phyloP scores from a whole-genome alignment of 2,888 invertebrate species.

The Stomorhina lunata region DNA sequence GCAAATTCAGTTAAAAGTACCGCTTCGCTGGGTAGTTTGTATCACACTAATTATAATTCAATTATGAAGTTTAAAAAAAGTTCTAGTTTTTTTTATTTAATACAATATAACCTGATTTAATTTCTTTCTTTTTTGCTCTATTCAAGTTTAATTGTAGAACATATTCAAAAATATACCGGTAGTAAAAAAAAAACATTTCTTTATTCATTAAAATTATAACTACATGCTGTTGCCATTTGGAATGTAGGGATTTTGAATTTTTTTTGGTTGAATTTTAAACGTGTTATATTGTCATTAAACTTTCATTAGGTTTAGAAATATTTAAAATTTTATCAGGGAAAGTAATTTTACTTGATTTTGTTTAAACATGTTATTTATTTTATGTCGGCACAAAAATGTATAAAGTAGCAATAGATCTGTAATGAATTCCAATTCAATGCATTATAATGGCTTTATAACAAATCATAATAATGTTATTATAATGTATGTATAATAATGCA shows the following conservation, averaged over 20 bases:
- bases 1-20: constrained; percentile 10
- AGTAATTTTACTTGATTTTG: too few relatives aligned
- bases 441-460: too few relatives aligned
- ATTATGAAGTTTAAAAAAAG: not conserved
- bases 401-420: too few relatives aligned
- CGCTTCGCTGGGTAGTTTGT: constrained; percentile 21
- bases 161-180: not conserved
- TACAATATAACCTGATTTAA: not conserved
- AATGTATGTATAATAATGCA: too few relatives aligned
- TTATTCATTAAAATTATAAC: not conserved
- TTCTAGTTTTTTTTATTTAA: not conserved
- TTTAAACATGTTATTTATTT: too few relatives aligned
- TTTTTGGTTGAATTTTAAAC: not conserved
- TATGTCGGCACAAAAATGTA: too few relatives aligned
- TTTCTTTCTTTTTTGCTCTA: constrained; percentile 16
- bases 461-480: too few relatives aligned
- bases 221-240: not conserved
- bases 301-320: not conserved
- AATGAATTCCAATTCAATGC: too few relatives aligned
- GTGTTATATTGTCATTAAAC: not conserved
- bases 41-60: constrained; percentile 10
- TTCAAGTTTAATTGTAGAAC: not conserved
- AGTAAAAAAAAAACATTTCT: too few relatives aligned
- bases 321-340: not conserved
- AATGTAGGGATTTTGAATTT: not conserved